Evolutionary conservation across 2,888 invertebrate genomes (phyloP).

Genomic region (Alcis repandata): DNA sequence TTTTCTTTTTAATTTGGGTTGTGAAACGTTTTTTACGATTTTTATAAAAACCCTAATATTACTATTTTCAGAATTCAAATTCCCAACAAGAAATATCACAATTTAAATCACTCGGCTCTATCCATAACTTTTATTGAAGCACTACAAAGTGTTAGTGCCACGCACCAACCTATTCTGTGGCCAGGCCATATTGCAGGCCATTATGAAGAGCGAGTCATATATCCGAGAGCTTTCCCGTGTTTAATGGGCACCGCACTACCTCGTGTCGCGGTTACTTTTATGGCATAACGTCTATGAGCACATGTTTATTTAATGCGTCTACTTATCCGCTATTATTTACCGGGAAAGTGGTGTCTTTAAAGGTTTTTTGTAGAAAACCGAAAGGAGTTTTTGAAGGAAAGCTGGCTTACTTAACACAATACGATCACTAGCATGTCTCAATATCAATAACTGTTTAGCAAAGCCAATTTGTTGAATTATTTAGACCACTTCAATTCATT

Average conservation of each 20-base stretch:
- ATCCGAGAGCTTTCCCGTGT: conserved; percentile 30
- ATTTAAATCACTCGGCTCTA: not conserved
- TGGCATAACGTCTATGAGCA: conserved; percentile 10
- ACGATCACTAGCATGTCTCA: no score
- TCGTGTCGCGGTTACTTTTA: conserved; percentile 21
- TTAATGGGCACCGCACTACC: conserved; percentile 14
- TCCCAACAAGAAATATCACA: not conserved
- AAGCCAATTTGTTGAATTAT: no score
- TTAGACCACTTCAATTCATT: no score
- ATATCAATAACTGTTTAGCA: no score
- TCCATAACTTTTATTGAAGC: conserved; percentile 3
- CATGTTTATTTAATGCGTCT: conserved; percentile 23
- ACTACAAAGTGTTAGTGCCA: conserved; percentile 7
- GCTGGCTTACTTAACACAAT: no score
- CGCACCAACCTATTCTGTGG: no score
- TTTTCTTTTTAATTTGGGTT: no score
- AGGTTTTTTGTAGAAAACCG: not conserved
- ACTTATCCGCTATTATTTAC: conserved; percentile 18
- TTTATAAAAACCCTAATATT: no score
- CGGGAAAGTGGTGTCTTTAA: conserved; percentile 17
- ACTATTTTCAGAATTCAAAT: no score
- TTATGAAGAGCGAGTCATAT: conserved; percentile 24
- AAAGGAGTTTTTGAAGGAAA: no score
- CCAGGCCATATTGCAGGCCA: conserved; percentile 19
- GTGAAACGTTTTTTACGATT: no score